Evolutionary conservation across 2,888 invertebrate genomes (phyloP).

Genomic region (Lamellibrachia satsuma): DNA sequence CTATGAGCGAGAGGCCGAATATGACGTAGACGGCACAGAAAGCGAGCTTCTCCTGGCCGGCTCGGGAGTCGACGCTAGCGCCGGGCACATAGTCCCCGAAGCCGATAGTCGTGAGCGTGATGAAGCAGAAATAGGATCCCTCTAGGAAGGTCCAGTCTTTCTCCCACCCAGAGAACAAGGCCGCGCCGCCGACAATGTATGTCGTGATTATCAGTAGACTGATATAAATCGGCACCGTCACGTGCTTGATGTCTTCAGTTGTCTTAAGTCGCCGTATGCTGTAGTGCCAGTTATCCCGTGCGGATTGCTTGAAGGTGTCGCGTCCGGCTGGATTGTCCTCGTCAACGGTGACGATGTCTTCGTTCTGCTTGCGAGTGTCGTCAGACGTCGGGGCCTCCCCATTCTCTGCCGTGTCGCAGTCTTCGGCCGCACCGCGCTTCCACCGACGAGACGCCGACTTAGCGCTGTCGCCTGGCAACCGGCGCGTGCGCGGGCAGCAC

Average conservation of each 20-base stretch:
- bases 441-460: not conserved
- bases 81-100: slow-evolving; percentile 66
- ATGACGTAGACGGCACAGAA: slow-evolving; percentile 62
- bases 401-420: not conserved
- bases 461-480: slow-evolving; percentile 26
- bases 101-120: slow-evolving; percentile 66
- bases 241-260: slow-evolving; percentile 35
- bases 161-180: slow-evolving; percentile 92
- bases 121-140: slow-evolving; percentile 71
- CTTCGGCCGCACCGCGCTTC: not conserved
- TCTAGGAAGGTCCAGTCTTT: slow-evolving; percentile 86
- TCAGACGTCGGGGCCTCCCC: not conserved
- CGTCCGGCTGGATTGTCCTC: not conserved
- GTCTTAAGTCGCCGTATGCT: not conserved
- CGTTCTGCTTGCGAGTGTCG: not conserved
- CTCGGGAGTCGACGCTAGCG: slow-evolving; percentile 54
- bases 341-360: not conserved
- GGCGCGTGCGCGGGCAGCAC: slow-evolving; percentile 34
- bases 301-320: not conserved
- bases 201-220: slow-evolving; percentile 90
- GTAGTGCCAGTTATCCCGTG: not conserved
- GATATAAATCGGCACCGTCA: slow-evolving; percentile 82
- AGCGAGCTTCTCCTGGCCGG: slow-evolving; percentile 56
- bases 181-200: slow-evolving; percentile 87
- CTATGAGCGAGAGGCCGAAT: slow-evolving; percentile 65